phyloP scores from a whole-genome alignment of 2,888 invertebrate genomes.

The Drosophila suboccidentalis region DNA sequence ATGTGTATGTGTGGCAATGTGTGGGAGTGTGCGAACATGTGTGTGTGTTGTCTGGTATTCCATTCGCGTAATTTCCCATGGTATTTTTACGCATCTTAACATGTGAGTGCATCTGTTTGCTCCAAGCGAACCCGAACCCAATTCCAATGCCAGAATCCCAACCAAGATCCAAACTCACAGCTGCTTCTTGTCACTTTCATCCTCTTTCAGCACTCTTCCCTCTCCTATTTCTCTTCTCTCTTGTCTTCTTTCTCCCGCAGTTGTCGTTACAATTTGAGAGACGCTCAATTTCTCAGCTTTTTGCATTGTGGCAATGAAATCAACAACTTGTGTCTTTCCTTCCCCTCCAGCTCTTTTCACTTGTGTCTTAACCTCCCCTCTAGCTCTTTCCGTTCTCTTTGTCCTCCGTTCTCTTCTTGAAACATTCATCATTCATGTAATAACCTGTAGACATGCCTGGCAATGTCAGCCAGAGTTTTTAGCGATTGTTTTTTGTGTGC shows the following conservation, averaged over 20 bases:
- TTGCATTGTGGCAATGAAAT: constrained; percentile 55
- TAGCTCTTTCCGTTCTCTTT: constrained; percentile 6
- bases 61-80: constrained; percentile 80
- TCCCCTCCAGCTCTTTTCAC: not conserved
- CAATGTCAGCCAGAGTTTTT: constrained; percentile 15
- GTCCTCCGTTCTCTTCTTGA: not conserved
- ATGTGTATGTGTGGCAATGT: constrained; percentile 10
- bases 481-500: constrained; percentile 43
- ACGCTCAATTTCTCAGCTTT: constrained; percentile 38
- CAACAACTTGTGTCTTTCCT: constrained; percentile 47
- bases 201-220: constrained; percentile 12
- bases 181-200: constrained; percentile 37
- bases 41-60: constrained; percentile 56
- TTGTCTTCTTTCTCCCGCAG: constrained; percentile 38
- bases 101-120: constrained; percentile 67
- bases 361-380: not conserved
- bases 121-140: constrained; percentile 6
- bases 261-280: constrained; percentile 55
- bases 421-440: constrained; percentile 32
- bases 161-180: constrained; percentile 11
- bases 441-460: constrained; percentile 31
- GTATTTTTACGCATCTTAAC: constrained; percentile 65
- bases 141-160: too few relatives aligned
- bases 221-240: constrained; percentile 4
- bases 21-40: constrained; percentile 6